Evolutionary conservation across 1,140 invertebrate species (phyloP), one percentile per base, ranked within the genome.

Genomic region (Sipha flava): DNA sequence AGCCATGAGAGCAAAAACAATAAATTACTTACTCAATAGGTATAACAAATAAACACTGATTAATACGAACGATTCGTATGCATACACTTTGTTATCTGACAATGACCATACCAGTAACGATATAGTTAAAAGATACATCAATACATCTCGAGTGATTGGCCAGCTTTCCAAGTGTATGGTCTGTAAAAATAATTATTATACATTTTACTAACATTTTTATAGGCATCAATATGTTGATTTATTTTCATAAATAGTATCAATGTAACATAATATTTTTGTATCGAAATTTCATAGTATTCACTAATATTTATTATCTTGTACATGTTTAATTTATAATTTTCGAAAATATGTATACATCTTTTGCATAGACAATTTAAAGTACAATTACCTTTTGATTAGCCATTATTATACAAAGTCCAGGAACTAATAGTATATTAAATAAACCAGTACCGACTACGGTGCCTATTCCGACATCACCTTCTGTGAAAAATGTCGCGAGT

Each of bases 391-490:
- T 57, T 49, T 79, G 52, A 68, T 66, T 18, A 43, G 72, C 26
- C 82, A 88, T 87, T 31, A 91, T 82, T 34, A 89, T 89, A 84
- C 90, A 91, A 68, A 90, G 86, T 79, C 89, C 89, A 34, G 91
- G 90, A 2, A 92, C 90, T 26, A 89, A 90, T 66, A 92, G 85
- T 72, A 91, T 89, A 84, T 92, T 92, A 83, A 91, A 91, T 0
- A 92, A 90, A 18, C 90, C 90, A 57, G 90, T 91, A 12, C 91
- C 91, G 14, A 92, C 88, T 10, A 92, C 89, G 10, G 91, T 90
- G 2, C 90, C 90, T 37, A 89, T 86, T 2, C 89, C 89, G n/a
- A 90, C 85, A 82, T 90, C 89, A 16, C 88, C 88, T 83, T 89
- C 87, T 2, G 89, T 89, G 43, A 89, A 84, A 80, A 90, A 90